Base-by-base conservation (phyloP, 2,888 invertebrate species). In the Kuschelorhynchus macadamiae region DNA sequence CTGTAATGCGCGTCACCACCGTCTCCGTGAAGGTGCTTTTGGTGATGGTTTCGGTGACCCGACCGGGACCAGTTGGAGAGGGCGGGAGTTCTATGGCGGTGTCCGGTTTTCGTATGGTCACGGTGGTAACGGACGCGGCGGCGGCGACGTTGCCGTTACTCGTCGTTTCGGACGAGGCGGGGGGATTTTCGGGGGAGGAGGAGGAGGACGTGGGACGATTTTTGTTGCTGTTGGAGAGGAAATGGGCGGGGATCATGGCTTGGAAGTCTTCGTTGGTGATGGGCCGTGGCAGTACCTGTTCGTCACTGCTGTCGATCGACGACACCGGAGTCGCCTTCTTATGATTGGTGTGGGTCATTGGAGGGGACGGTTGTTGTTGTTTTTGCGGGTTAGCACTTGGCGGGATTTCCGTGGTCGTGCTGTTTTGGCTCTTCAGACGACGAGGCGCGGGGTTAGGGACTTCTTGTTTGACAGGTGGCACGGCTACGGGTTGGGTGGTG, bases 1-100 rank as follows among this genome's bases (percentile, higher is more conserved):
- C 95, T 79, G 96, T 96, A 86, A 96, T 91, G 82, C 96, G 89
- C 77, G 96, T 96, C 86, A 96, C 95, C 77, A 95, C 94, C 74
- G 95, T 96, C 88, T 96, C 96, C 81, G 96, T 96, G 88, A 95
- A 92, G 77, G 96, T 96, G 82, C 95, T 94, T 90, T 95, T 96
- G 85, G 96, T 96, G 88, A 96, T 94, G 85, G 93, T 94, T 88
- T 96, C 96, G 77, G 95, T 96, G 86, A 95, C 93, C 84, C 90
- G 89, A 83, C 96, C 96, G 82, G 93, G 89, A 77, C 91, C 88
- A 72, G 92, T 91, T 73, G 94, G 94, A 77, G 94, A 89, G 80
- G 95, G 94, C 78, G 90, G 88, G 12, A 70, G 44, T 46, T 66
- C 64, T 76, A 87, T 84, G 70, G 87, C 84, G 75, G 87, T 84